These are phyloP conservation scores for Tokudaia muenninki DNA, from an alignment of 2,797 vertebrate species.

Conservation along the genomic window DNA sequence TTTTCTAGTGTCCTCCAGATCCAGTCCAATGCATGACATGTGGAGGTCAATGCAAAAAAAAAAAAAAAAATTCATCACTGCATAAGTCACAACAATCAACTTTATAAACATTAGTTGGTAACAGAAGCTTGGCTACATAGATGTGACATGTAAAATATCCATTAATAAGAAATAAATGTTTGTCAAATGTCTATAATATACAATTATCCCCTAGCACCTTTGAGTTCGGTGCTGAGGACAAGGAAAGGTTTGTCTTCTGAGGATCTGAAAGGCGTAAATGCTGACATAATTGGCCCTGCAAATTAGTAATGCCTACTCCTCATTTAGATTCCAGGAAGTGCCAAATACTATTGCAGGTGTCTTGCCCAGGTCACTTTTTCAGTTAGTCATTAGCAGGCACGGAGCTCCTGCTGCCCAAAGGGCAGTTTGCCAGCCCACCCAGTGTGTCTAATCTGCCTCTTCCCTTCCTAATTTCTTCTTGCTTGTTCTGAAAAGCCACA, in stretches of 20 bases:
- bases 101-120: not conserved
- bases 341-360: not conserved
- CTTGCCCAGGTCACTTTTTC: not conserved
- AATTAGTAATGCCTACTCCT: not conserved
- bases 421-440: not conserved
- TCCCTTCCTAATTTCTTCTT: not conserved
- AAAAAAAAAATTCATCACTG: not conserved
- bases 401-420: not conserved
- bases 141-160: not conserved
- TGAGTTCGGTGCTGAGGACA: not conserved
- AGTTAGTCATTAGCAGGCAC: not conserved
- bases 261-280: not conserved
- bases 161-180: not conserved
- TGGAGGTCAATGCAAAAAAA: not conserved
- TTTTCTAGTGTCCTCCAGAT: not conserved
- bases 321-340: not conserved
- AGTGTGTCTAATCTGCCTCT: not conserved
- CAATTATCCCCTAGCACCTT: not conserved
- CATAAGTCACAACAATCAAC: not conserved
- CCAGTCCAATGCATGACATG: not conserved
- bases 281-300: too few species aligned
- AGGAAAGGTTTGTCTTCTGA: not conserved
- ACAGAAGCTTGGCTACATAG: not conserved
- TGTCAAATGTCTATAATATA: not conserved
- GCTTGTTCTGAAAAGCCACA: not conserved